Evolutionary conservation across 2,797 vertebrate genomes (phyloP), one percentile per base, ranked within the genome.

Genomic region (Oreochromis grahami): DNA sequence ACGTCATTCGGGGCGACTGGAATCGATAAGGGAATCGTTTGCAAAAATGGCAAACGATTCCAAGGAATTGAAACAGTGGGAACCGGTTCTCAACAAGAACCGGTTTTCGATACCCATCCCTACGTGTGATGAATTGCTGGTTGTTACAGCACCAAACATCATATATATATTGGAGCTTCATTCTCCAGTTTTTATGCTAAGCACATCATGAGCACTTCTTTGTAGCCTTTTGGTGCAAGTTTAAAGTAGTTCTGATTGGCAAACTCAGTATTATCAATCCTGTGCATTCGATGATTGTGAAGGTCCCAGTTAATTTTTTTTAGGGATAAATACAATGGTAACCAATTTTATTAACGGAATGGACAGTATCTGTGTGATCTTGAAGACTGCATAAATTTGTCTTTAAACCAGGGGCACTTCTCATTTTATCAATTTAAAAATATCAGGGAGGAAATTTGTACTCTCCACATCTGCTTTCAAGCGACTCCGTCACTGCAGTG

Each of bases 401-500:
- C 14, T 77, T 76, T 84, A 21, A 74, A 80, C 43, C 68, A 51
- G 45, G 32, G 76, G 65, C 63, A 60, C 19, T 15, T 86, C 24
- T 56, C 29, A 36, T 80, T 84, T 80, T 56, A 78, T 84, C 84
- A 4, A 80, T 90, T 82, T 24, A 50, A 53, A 79, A 38, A 50
- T 41, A 32, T 77, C 3, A 5, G 34, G 10, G 19, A 60, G 58
- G 43, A 76, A 29, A 76, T 68, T 85, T 36, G 51, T 68, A n/a
- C 52, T 78, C 52, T 70, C 56, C 55, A 76, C 85, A 76, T 85
- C 70, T 77, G 36, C 72, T 78, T 86, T 74, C 80, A 15, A 38
- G 86, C 52, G 84, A 88, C 83, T 86, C 48, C 70, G 83, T 86
- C 55, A 76, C 52, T 21, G 72, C 77, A 70, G 45, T 32, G 51